Conservation (phyloP, 2,113 vertebrate genomes). For the Callaeas wilsoni region DNA sequence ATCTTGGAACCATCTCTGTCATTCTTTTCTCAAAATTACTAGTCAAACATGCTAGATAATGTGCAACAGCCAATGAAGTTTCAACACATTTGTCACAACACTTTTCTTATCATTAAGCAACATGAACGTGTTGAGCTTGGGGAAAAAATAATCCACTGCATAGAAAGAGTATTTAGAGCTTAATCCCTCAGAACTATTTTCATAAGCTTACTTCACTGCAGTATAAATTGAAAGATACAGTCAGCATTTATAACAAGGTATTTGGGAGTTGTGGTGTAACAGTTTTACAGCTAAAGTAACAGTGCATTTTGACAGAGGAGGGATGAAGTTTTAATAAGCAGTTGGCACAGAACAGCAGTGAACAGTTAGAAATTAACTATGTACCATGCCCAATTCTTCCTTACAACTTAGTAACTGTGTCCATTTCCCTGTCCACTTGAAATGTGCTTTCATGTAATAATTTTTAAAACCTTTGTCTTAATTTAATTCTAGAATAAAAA, state of each 20-base stretch:
- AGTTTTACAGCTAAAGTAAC: slow-evolving; percentile 7
- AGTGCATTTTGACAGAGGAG: slow-evolving; percentile 3
- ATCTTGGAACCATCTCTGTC: background rate
- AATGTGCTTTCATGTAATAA: background rate
- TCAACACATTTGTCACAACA: slow-evolving; percentile 13
- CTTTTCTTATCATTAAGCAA: slow-evolving; percentile 44
- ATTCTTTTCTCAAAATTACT: background rate
- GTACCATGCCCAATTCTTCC: background rate
- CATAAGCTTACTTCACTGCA: slow-evolving; percentile 32
- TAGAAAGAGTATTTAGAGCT: slow-evolving; percentile 42
- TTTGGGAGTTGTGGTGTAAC: background rate
- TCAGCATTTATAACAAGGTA: slow-evolving; percentile 49
- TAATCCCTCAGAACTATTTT: slow-evolving; percentile 57
- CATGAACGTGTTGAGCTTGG: slow-evolving; percentile 7
- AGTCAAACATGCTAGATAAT: background rate
- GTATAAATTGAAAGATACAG: slow-evolving; percentile 50
- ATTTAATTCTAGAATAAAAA: background rate
- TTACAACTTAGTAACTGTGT: background rate
- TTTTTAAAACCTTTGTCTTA: background rate
- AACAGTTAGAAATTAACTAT: background rate
- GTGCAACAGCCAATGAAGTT: background rate
- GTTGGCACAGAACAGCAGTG: background rate
- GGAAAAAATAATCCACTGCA: slow-evolving; percentile 55
- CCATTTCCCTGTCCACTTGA: background rate
- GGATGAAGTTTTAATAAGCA: slow-evolving; percentile 15